These are phyloP conservation scores for Sula dactylatra DNA, from an alignment of 2,113 vertebrate species.

Conservation along the genomic window DNA sequence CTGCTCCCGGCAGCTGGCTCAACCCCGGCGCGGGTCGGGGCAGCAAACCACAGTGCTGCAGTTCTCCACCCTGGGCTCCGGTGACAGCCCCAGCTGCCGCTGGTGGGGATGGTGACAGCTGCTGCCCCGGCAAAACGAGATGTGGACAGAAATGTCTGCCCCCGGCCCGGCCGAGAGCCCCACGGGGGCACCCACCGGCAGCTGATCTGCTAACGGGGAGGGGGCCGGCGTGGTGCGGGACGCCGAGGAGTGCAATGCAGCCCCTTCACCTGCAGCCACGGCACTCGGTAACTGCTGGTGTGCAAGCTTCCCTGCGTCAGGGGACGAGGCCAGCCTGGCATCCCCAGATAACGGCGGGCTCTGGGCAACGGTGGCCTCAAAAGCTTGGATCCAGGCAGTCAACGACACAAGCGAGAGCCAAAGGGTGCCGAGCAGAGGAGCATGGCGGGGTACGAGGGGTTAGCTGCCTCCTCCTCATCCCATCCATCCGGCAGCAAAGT, in stretches of 20 bases:
- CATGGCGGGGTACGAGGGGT: rapidly evolving
- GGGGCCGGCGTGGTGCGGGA: neutral
- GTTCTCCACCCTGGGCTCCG: neutral
- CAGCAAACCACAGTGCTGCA: neutral
- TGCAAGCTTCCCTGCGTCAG: rapidly evolving
- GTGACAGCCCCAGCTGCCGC: neutral
- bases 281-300: rapidly evolving
- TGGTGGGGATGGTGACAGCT: neutral
- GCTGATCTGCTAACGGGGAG: neutral
- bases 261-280: neutral
- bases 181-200: rapidly evolving
- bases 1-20: neutral
- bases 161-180: neutral
- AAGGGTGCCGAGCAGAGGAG: neutral
- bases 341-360: rapidly evolving
- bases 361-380: neutral
- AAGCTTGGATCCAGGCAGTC: neutral
- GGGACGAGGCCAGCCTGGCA: neutral
- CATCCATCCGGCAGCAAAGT: rapidly evolving
- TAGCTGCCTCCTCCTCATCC: neutral
- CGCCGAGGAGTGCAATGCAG: neutral
- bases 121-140: rapidly evolving
- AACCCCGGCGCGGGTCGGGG: rapidly evolving
- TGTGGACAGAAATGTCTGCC: neutral
- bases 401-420: rapidly evolving